Conservation (phyloP, 2,888 invertebrate species). For the Cataglyphis albicans region DNA sequence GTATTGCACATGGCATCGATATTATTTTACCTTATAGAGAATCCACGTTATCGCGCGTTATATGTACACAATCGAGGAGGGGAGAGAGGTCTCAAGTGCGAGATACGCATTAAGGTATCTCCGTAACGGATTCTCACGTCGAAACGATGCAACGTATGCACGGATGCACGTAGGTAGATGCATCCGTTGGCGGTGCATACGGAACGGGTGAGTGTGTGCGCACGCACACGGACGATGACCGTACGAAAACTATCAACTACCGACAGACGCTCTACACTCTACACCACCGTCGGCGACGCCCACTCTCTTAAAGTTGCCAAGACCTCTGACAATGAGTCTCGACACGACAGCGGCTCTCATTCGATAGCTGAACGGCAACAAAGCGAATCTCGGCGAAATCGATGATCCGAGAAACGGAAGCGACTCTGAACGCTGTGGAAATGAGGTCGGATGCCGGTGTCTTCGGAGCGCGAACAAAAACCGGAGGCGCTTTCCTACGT, state of each 20-base stretch:
- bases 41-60: conserved; percentile 37
- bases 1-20: conserved; percentile 35
- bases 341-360: conserved; percentile 74
- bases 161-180: conserved; percentile 52
- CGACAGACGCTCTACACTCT: conserved; percentile 67
- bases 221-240: conserved; percentile 53
- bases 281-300: conserved; percentile 74
- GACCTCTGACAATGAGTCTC: conserved; percentile 80
- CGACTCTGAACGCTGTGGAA: conserved; percentile 33
- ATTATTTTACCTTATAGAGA: conserved; percentile 24
- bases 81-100: conserved; percentile 52
- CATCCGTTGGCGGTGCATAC: conserved; percentile 16
- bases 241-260: conserved; percentile 68
- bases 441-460: conserved; percentile 52
- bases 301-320: conserved; percentile 78
- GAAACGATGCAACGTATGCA: conserved; percentile 33
- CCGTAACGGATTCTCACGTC: conserved; percentile 50
- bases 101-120: conserved; percentile 60
- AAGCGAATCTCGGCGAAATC: conserved; percentile 51
- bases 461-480: conserved; percentile 45
- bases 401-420: conserved; percentile 51
- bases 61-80: conserved; percentile 2
- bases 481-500: conserved; percentile 31
- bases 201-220: conserved; percentile 7
- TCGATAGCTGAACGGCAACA: conserved; percentile 48